Percentiles rank a stretch among this genome's conserved stretches.
Evolutionary conservation across 2,797 vertebrate genomes (phyloP).

Genomic region (Macropus fuliginosus): DNA sequence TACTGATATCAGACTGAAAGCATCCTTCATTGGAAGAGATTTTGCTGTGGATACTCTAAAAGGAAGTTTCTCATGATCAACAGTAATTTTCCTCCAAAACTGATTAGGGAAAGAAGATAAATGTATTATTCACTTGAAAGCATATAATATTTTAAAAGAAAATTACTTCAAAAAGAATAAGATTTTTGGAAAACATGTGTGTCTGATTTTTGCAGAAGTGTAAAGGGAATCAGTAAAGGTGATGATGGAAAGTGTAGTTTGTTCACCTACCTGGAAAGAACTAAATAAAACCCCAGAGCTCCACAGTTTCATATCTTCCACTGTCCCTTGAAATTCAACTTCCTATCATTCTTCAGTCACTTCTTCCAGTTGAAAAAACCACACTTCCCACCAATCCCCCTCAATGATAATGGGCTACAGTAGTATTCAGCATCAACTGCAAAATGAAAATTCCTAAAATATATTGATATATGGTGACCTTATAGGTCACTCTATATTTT

Average conservation of each 20-base stretch:
- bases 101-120: not conserved
- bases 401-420: not conserved
- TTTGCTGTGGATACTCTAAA: slow-evolving; percentile 22
- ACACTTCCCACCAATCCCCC: not conserved
- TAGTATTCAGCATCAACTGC: not conserved
- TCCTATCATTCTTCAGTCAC: not conserved
- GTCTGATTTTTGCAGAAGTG: not conserved
- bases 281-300: not conserved
- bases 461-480: not conserved
- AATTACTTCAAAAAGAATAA: not conserved
- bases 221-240: not conserved
- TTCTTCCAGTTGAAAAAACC: not conserved
- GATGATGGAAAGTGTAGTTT: not conserved
- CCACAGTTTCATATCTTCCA: not conserved
- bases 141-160: not conserved
- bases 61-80: not conserved
- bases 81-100: not conserved
- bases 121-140: not conserved
- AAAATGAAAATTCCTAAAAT: not conserved
- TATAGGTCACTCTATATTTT: not conserved
- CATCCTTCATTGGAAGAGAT: not conserved
- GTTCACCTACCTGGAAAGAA: not conserved
- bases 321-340: not conserved
- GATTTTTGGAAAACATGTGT: slow-evolving; percentile 11
- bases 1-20: not conserved